Percentiles rank a stretch among this genome's conserved stretches.
Conservation (phyloP, 1,140 invertebrate genomes). For the Venustaconcha ellipsiformis region DNA sequence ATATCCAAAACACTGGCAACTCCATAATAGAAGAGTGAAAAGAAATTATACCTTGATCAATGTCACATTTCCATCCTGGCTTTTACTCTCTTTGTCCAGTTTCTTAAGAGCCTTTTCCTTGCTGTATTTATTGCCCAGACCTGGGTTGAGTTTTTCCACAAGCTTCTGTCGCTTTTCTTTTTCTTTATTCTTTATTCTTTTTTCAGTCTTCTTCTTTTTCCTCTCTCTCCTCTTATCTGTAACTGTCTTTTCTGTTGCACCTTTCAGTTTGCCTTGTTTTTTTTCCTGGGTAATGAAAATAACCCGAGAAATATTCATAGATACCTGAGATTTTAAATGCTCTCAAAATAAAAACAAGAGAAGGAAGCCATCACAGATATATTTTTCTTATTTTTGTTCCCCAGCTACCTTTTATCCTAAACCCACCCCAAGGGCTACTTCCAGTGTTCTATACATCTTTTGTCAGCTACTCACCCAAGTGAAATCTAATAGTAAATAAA, state of each 20-base stretch:
- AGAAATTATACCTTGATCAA: constrained; percentile 55
- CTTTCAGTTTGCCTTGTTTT: constrained; percentile 82
- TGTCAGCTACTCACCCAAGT: no score
- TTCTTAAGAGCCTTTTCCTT: constrained; percentile 73
- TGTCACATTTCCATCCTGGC: constrained; percentile 41
- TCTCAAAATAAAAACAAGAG: no score
- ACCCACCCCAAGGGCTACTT: no score
- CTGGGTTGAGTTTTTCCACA: constrained; percentile 64
- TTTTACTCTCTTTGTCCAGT: constrained; percentile 67
- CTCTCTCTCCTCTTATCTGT: constrained; percentile 93
- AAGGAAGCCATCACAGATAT: background rate
- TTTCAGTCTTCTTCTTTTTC: constrained; percentile 82
- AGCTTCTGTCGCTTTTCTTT: constrained; percentile 50
- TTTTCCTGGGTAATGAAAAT: constrained; percentile 70
- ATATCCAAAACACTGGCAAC: no score
- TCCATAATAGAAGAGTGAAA: background rate
- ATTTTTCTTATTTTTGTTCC: background rate
- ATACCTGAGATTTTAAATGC: background rate
- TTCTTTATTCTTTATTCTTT: constrained; percentile 44
- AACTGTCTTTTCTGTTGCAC: constrained; percentile 82
- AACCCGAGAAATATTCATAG: background rate
- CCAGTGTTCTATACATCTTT: no score
- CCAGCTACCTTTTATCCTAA: no score
- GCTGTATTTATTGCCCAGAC: constrained; percentile 74
- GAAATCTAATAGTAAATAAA: no score